Evolutionary conservation across 2,797 vertebrate species (phyloP).

Genomic region (Selene dorsalis): DNA sequence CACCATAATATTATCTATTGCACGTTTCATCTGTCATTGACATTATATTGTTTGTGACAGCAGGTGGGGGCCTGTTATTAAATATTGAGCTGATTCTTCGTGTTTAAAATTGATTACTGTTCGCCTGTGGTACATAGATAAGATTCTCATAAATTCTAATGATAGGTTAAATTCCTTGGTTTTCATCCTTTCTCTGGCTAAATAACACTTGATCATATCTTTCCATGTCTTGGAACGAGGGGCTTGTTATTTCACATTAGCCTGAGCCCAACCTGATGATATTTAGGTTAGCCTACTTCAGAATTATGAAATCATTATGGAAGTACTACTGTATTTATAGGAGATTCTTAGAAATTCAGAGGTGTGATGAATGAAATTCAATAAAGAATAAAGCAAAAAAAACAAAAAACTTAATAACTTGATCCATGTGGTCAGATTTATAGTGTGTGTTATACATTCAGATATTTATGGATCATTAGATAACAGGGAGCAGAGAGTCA

Average conservation of each 20-base stretch:
- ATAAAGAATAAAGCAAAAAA: neutral
- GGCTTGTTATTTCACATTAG: neutral
- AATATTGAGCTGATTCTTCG: neutral
- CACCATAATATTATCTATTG: too few relatives aligned
- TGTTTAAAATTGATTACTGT: neutral
- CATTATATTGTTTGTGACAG: neutral
- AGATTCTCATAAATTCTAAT: neutral
- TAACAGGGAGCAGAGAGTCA: slow-evolving; percentile 22
- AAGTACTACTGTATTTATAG: neutral
- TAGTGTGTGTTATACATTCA: slow-evolving; percentile 13
- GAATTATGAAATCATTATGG: too few relatives aligned
- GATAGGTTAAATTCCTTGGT: too few relatives aligned
- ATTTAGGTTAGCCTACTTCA: too few relatives aligned
- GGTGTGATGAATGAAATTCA: neutral
- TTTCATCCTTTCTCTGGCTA: neutral
- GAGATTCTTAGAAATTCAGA: neutral
- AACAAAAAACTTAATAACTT: neutral
- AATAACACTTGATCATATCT: neutral
- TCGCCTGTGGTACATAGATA: neutral
- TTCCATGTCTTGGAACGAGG: neutral
- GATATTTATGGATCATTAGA: slow-evolving; percentile 19
- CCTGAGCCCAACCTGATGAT: neutral
- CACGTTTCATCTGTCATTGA: too few relatives aligned
- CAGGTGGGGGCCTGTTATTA: neutral
- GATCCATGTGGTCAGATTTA: neutral